Evolutionary conservation across 2,888 invertebrate species (phyloP).

Genomic region (Rhyacophila evoluta): DNA sequence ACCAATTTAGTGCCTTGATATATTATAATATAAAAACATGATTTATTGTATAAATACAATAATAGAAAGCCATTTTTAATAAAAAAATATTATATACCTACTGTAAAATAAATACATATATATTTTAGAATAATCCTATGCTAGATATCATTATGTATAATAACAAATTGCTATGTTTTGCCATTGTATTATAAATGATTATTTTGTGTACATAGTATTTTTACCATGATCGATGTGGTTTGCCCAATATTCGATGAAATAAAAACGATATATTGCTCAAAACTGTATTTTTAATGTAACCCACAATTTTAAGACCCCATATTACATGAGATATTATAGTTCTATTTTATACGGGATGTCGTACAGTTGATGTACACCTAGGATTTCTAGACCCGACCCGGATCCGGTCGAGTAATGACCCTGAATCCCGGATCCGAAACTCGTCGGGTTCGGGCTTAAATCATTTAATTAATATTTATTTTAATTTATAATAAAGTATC

Average conservation of each 20-base stretch:
- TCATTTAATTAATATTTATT: no score
- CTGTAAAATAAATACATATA: neutral
- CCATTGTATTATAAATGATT: neutral
- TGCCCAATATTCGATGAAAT: neutral
- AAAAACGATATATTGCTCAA: conserved; percentile 29
- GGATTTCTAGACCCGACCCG: no score
- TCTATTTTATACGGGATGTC: no score
- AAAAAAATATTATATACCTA: neutral
- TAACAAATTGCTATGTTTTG: neutral
- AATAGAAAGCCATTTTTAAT: neutral
- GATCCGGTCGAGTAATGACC: no score
- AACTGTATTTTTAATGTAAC: neutral
- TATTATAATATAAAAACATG: neutral
- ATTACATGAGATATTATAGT: no score
- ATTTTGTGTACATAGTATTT: neutral
- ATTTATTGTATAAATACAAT: neutral
- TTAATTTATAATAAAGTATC: no score
- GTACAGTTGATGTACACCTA: no score
- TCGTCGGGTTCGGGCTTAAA: no score
- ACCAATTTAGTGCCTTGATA: neutral
- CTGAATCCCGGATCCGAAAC: no score
- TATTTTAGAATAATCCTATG: neutral
- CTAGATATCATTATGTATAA: neutral
- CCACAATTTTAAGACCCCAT: no score
- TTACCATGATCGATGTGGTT: neutral